Conservation (phyloP, 1,140 invertebrate genomes). For the Drosophila mauritiana region DNA sequence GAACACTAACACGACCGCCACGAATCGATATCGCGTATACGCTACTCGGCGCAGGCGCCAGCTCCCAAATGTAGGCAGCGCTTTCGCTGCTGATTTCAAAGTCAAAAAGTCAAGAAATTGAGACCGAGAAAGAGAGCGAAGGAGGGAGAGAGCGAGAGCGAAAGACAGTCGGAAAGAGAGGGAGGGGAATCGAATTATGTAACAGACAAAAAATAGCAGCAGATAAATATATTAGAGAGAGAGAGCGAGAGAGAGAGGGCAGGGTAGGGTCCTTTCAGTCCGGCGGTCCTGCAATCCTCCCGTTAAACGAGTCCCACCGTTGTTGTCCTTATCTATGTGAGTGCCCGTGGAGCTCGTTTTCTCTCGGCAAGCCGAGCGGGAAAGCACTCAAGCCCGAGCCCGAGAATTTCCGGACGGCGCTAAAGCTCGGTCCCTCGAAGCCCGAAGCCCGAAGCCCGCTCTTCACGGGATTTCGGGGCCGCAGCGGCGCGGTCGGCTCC, state of each 20-base stretch:
- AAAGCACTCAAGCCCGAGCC: conserved; percentile 19
- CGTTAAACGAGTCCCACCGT: conserved; percentile 1
- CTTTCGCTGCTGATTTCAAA: conserved; percentile 67
- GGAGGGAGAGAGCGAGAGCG: conserved; percentile 3
- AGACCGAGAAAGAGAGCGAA: conserved; percentile 18
- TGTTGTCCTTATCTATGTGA: background rate
- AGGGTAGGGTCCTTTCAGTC: conserved; percentile 2
- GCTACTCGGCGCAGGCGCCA: conserved; percentile 57
- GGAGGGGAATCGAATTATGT: conserved; percentile 60
- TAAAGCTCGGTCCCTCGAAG: conserved; percentile 5
- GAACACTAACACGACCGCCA: conserved; percentile 10
- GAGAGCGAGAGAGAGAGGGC: background rate
- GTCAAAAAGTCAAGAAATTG: conserved; percentile 76
- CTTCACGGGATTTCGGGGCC: conserved; percentile 62
- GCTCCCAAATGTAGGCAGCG: conserved; percentile 68
- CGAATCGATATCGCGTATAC: conserved; percentile 46
- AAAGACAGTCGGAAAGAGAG: conserved; percentile 1
- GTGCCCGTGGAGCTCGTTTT: background rate
- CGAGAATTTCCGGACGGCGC: background rate
- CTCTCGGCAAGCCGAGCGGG: conserved; percentile 17
- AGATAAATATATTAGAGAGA: conserved; percentile 75
- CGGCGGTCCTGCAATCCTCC: conserved; percentile 14
- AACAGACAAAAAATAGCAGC: conserved; percentile 63
- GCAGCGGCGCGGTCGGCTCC: conserved; percentile 20
- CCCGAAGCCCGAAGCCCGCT: background rate